A percentile compares a stretch with the other conserved stretches of the same genome.
phyloP scores from a whole-genome alignment of 2,888 invertebrate species.

The Leptura quadrifasciata region DNA sequence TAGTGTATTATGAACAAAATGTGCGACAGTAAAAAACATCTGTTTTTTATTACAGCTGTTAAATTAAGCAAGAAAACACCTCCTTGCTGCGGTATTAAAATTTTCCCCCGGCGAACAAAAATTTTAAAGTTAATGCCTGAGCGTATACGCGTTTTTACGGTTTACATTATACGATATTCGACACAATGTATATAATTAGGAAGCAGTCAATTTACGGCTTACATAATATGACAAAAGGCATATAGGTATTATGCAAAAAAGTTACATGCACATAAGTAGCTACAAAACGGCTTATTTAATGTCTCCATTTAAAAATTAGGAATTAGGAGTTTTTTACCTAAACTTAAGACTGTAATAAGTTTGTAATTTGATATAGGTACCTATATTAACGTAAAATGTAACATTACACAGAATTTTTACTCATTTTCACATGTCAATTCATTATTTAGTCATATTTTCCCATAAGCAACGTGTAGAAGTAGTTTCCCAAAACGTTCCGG shows the following conservation, averaged over 20 bases:
- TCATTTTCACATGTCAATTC: no score
- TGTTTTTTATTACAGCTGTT: constrained; percentile 36
- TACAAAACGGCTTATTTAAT: no score
- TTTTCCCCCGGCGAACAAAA: background rate
- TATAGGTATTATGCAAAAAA: no score
- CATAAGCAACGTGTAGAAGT: no score
- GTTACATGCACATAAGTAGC: background rate
- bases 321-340: no score
- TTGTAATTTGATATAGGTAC: no score
- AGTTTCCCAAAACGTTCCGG: no score
- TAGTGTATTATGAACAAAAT: constrained; percentile 27
- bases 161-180: background rate
- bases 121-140: background rate
- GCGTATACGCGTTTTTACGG: background rate
- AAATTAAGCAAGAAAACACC: background rate
- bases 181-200: background rate
- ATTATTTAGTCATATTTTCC: no score
- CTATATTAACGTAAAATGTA: no score
- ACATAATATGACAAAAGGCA: background rate
- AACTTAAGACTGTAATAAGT: no score
- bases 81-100: background rate
- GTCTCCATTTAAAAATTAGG: no score
- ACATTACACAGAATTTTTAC: no score
- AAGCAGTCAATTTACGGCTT: background rate
- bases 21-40: constrained; percentile 27